Percentiles rank a stretch among this genome's conserved stretches.
Conservation (phyloP, 2,888 invertebrate species). For the Stenotaenia linearis region DNA sequence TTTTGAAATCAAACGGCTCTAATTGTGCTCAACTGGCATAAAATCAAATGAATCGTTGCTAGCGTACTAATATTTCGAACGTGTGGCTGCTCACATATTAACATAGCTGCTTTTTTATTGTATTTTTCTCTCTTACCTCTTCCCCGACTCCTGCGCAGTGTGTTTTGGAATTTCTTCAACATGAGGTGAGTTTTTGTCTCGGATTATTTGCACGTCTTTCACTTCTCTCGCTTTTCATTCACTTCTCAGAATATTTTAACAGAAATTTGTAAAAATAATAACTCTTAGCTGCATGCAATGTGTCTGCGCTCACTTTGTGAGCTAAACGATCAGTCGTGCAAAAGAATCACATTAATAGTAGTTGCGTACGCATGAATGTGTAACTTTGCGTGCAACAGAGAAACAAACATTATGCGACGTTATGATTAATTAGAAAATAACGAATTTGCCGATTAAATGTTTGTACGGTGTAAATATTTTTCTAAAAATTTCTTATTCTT, state of each 20-base stretch:
- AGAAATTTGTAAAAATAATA: not conserved
- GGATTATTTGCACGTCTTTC: not conserved
- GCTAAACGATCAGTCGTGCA: no score
- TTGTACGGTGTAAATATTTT: not conserved
- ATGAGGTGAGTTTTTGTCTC: constrained; percentile 40
- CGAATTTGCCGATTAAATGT: no score
- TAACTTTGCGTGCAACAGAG: not conserved
- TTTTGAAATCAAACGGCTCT: not conserved
- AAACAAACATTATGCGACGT: not conserved
- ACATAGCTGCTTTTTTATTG: constrained; percentile 37
- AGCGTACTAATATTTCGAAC: not conserved
- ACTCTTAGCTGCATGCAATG: no score
- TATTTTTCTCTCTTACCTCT: constrained; percentile 31
- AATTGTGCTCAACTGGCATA: not conserved
- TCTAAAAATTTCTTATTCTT: not conserved
- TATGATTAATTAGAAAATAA: no score
- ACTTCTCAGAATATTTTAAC: not conserved
- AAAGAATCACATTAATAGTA: no score
- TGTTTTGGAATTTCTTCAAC: constrained; percentile 43
- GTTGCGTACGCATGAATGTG: not conserved
- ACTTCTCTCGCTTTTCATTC: not conserved
- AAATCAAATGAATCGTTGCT: not conserved
- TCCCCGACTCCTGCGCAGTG: constrained; percentile 38
- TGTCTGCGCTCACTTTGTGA: no score
- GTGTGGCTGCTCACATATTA: constrained; percentile 29